A percentile compares a stretch with the other conserved stretches of the same genome.
These are phyloP conservation scores for Tragelaphus strepsiceros DNA, from an alignment of 2,113 vertebrate genomes.

Conservation along the genomic window DNA sequence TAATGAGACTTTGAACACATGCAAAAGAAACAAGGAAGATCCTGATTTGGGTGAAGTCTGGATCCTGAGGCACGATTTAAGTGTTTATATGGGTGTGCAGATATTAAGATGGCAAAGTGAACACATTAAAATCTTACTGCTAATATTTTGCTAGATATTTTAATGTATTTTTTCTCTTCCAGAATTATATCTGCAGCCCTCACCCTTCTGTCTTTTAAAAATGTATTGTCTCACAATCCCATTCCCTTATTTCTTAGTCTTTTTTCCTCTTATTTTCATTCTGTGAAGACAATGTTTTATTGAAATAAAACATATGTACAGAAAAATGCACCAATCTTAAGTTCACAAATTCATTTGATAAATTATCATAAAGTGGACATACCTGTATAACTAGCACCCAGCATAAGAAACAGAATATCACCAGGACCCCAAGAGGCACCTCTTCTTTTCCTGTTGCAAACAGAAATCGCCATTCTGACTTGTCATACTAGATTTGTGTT, in stretches of 20 bases:
- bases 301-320: background rate
- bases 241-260: background rate
- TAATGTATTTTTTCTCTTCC: background rate
- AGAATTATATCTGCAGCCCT: background rate
- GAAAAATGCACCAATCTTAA: background rate
- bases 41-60: background rate
- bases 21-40: background rate
- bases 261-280: conserved; percentile 26
- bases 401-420: background rate
- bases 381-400: background rate
- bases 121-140: background rate
- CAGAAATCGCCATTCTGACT: background rate
- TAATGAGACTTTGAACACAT: background rate
- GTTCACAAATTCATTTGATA: background rate
- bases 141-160: background rate
- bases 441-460: background rate
- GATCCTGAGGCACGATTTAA: background rate
- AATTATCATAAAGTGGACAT: background rate
- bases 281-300: background rate
- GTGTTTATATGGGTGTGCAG: background rate
- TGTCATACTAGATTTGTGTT: background rate
- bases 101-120: background rate
- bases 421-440: background rate
- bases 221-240: background rate
- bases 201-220: background rate